Percentiles rank a stretch among this genome's conserved stretches.
Evolutionary conservation across 2,797 vertebrate species (phyloP).

Genomic region (Periparus ater): DNA sequence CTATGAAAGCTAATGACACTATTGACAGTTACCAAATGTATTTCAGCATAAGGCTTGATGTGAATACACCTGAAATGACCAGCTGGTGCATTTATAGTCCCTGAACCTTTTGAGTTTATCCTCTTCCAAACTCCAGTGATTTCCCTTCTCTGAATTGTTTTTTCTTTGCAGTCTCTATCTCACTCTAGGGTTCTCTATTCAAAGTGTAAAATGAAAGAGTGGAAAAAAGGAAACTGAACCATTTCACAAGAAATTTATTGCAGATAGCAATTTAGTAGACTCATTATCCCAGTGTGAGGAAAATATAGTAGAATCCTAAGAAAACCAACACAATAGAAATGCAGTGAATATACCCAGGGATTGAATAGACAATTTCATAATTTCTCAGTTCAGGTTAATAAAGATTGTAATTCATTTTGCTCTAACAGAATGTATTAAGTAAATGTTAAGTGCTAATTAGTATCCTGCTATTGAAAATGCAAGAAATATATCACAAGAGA

Average conservation of each 20-base stretch:
- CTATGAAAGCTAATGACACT: neutral
- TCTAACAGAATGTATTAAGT: constrained; percentile 20
- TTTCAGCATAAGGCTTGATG: constrained; percentile 8
- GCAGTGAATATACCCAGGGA: neutral
- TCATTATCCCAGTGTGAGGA: constrained; percentile 70
- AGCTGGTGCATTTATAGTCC: constrained; percentile 44
- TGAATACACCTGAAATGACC: constrained; percentile 30
- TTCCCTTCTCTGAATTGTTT: constrained; percentile 63
- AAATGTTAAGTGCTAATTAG: constrained; percentile 63
- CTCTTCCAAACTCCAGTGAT: constrained; percentile 50
- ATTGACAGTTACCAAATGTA: neutral
- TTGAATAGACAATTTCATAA: constrained; percentile 21
- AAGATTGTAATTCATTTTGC: constrained; percentile 32
- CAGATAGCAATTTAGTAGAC: constrained; percentile 60
- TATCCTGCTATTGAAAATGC: constrained; percentile 41
- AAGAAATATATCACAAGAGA: neutral
- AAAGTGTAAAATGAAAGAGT: constrained; percentile 58
- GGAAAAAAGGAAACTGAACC: constrained; percentile 52
- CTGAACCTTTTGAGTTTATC: constrained; percentile 22
- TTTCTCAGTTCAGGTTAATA: constrained; percentile 44
- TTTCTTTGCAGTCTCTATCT: constrained; percentile 51
- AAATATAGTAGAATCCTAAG: constrained; percentile 56
- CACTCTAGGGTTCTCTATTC: constrained; percentile 58
- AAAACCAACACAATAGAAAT: constrained; percentile 59
- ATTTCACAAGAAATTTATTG: constrained; percentile 69